Percentiles rank a stretch among this genome's conserved stretches.
Evolutionary conservation across 1,140 invertebrate species (phyloP).

Genomic region (Delia radicum): DNA sequence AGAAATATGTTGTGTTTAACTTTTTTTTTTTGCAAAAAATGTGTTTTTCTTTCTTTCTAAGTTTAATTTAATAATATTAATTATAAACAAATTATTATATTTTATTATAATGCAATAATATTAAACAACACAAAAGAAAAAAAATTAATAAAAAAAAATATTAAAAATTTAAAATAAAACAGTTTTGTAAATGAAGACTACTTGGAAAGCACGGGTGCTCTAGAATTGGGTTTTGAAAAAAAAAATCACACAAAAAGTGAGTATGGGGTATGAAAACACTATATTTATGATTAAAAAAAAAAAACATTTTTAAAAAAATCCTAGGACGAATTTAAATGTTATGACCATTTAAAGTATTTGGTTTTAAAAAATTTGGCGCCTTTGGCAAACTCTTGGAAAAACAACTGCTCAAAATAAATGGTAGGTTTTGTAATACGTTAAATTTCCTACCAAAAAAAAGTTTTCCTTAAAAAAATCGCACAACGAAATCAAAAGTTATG

Average conservation of each 20-base stretch:
- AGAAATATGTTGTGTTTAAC: not conserved
- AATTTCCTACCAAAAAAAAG: too few species aligned
- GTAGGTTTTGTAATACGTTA: too few species aligned
- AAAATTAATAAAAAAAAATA: not conserved
- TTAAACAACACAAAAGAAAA: not conserved
- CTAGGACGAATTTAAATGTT: too few species aligned
- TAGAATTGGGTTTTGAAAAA: not conserved
- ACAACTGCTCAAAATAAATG: too few species aligned
- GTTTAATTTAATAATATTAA: not conserved
- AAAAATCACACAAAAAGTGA: not conserved
- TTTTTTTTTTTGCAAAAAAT: not conserved
- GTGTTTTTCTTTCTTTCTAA: not conserved
- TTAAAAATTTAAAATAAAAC: not conserved
- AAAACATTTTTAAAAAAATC: too few species aligned
- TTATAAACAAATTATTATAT: not conserved
- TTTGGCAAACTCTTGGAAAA: too few species aligned
- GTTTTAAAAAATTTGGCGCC: too few species aligned
- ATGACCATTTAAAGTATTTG: too few species aligned
- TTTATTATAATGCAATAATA: conserved; percentile 5
- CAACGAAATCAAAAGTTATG: too few species aligned
- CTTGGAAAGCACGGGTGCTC: not conserved
- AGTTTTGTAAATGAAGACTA: not conserved
- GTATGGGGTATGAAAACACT: too few species aligned
- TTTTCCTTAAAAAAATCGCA: too few species aligned
- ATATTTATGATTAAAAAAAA: too few species aligned